phyloP scores from a whole-genome alignment of 2,113 vertebrate species.

The Ursus arctos region DNA sequence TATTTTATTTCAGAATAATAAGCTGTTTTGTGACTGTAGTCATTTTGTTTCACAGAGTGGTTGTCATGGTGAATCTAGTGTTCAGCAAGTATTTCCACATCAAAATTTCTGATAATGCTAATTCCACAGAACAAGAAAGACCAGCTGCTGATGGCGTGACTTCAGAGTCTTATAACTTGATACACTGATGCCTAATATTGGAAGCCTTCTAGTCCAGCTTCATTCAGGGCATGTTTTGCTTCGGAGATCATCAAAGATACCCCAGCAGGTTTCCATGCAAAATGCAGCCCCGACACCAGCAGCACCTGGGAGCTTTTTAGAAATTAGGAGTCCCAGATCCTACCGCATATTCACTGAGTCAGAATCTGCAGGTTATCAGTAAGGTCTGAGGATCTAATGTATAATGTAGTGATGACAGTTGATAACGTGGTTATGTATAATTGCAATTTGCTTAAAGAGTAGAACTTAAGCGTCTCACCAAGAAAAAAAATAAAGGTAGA shows the following conservation, averaged over 20 bases:
- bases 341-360: background rate
- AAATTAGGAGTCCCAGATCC: background rate
- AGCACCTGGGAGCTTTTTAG: background rate
- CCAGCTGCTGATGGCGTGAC: background rate
- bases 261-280: background rate
- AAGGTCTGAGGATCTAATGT: background rate
- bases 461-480: background rate
- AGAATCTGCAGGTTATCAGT: background rate
- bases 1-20: background rate
- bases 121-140: background rate
- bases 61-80: constrained; percentile 5
- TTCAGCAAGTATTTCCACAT: background rate
- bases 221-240: background rate
- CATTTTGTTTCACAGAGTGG: background rate
- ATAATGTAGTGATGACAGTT: background rate
- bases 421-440: background rate
- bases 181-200: background rate
- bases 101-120: background rate
- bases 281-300: background rate
- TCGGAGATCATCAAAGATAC: background rate
- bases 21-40: background rate
- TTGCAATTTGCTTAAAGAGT: background rate
- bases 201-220: background rate
- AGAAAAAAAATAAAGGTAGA: background rate
- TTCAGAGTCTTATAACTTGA: background rate